Conservation (phyloP, 2,797 vertebrate species). For the Bothrops alternatus region DNA sequence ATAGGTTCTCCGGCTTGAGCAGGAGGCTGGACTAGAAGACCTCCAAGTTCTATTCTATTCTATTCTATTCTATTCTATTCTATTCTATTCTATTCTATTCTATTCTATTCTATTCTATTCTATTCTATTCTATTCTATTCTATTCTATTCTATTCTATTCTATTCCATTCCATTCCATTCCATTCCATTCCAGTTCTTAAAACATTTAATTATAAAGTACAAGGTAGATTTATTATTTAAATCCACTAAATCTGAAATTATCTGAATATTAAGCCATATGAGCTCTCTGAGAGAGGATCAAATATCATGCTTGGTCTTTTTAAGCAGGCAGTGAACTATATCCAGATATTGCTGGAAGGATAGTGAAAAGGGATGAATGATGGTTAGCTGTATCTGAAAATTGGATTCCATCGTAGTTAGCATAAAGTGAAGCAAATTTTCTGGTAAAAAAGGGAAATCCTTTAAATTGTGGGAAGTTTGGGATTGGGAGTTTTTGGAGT, state of each 20-base stretch:
- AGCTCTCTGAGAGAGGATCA: not conserved
- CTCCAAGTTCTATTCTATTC: too few species aligned
- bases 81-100: too few species aligned
- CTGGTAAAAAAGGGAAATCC: not conserved
- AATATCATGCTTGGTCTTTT: not conserved
- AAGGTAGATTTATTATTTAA: slow-evolving; percentile 43
- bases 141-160: too few species aligned
- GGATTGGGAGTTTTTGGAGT: not conserved
- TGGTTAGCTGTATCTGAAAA: not conserved
- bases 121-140: too few species aligned
- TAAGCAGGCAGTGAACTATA: not conserved
- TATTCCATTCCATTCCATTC: too few species aligned
- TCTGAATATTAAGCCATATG: slow-evolving; percentile 18
- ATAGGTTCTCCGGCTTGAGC: too few species aligned
- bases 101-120: too few species aligned
- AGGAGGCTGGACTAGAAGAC: too few species aligned
- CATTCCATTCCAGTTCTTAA: not conserved
- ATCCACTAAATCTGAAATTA: slow-evolving; percentile 21
- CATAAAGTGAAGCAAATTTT: not conserved
- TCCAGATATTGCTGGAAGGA: not conserved
- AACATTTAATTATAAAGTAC: slow-evolving; percentile 36
- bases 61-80: too few species aligned
- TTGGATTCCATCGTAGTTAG: not conserved
- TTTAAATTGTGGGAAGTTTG: not conserved
- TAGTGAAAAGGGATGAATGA: not conserved